phyloP scores from a whole-genome alignment of 2,797 vertebrate genomes.

The Tokudaia tokunoshimensis region DNA sequence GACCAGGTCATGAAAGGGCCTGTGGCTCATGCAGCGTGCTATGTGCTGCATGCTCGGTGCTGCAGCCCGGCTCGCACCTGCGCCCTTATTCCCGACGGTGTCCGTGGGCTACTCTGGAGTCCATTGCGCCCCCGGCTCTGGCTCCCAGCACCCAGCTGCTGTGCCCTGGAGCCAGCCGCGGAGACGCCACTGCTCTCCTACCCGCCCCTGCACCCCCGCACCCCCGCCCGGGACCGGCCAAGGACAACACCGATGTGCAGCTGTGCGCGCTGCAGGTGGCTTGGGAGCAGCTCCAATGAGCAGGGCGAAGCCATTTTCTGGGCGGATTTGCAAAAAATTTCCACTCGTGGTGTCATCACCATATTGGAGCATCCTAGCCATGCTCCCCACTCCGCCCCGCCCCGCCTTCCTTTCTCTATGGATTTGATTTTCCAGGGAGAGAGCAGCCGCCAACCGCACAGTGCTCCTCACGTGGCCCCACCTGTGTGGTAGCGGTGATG shows the following conservation, averaged over 20 bases:
- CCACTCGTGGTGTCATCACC: not conserved
- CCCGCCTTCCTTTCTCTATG: not conserved
- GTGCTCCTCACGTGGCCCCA: not conserved
- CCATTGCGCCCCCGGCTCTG: not conserved
- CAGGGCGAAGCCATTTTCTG: slow-evolving; percentile 70
- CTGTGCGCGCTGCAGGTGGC: slow-evolving; percentile 58
- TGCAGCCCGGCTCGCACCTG: not conserved
- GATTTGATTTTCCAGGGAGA: not conserved
- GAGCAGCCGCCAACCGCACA: no score
- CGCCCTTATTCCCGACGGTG: not conserved
- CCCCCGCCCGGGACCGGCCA: not conserved
- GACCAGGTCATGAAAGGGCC: not conserved
- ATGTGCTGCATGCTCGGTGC: not conserved
- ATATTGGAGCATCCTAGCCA: not conserved
- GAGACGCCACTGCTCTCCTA: slow-evolving; percentile 57
- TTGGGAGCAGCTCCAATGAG: not conserved
- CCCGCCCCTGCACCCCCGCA: not conserved
- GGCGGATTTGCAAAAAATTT: slow-evolving; percentile 46
- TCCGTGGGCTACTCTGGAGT: not conserved
- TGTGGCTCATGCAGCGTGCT: not conserved
- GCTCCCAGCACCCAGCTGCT: not conserved
- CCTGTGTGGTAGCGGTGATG: not conserved
- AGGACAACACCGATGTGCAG: not conserved
- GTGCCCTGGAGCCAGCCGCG: not conserved
- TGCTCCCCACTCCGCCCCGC: not conserved